Percentiles rank a stretch among this genome's conserved stretches.
Conservation (phyloP, 2,113 vertebrate genomes). For the Rousettus leschenaultii region DNA sequence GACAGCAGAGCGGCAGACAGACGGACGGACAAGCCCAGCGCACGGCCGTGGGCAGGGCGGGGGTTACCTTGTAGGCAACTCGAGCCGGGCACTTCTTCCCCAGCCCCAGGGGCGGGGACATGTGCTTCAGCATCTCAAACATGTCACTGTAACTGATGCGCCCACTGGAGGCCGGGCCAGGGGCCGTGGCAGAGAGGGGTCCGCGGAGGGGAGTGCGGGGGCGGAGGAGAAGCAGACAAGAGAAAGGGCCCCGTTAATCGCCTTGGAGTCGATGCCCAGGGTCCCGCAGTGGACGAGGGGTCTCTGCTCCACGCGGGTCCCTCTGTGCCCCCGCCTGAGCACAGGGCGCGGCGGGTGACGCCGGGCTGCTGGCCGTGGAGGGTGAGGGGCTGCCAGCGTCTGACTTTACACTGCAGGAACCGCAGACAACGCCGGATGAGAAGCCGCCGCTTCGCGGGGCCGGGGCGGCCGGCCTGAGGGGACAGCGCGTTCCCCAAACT, state of each 20-base stretch:
- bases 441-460: too few species aligned
- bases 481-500: conserved; percentile 45
- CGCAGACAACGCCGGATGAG: too few species aligned
- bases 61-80: conserved; percentile 98
- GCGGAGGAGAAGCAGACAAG: conserved; percentile 80
- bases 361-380: conserved; percentile 76
- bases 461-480: too few species aligned
- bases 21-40: conserved; percentile 50
- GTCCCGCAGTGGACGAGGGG: not conserved
- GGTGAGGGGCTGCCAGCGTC: conserved; percentile 71
- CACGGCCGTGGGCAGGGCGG: conserved; percentile 53
- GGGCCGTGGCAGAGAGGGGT: conserved; percentile 71
- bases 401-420: not conserved
- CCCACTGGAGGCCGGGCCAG: conserved; percentile 86
- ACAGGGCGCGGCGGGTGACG: conserved; percentile 76
- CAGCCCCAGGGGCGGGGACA: conserved; percentile 99
- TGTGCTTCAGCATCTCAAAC: conserved; percentile 99
- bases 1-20: not conserved
- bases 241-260: conserved; percentile 93
- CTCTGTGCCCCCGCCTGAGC: not conserved
- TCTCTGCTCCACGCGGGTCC: conserved; percentile 34
- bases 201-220: conserved; percentile 44
- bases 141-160: conserved; percentile 99
- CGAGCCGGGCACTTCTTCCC: conserved; percentile 99
- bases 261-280: conserved; percentile 62